Percentiles rank a stretch among this genome's conserved stretches.
These are phyloP conservation scores for Ceratina australensis DNA, from an alignment of 1,140 invertebrate species.

Conservation along the genomic window DNA sequence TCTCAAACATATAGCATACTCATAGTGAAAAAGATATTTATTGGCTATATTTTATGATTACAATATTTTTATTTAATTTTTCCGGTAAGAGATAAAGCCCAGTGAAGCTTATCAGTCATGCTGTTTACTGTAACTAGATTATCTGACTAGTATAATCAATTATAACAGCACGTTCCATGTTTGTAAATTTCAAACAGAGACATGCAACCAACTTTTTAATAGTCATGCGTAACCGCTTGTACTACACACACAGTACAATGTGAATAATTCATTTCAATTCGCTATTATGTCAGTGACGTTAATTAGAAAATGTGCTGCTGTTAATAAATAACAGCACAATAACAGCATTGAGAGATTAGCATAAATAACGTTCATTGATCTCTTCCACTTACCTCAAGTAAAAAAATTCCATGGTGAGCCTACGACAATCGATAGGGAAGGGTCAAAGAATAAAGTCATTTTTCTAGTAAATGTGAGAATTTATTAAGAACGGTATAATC, in stretches of 20 bases:
- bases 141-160: background rate
- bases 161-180: too few relatives aligned
- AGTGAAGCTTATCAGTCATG: background rate
- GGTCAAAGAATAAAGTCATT: background rate
- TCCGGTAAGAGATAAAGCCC: background rate
- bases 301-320: slow-evolving; percentile 26
- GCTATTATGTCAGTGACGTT: background rate
- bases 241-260: too few relatives aligned
- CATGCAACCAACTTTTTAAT: too few relatives aligned
- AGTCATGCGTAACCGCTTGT: too few relatives aligned
- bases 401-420: too few relatives aligned
- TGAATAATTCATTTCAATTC: background rate
- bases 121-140: background rate
- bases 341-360: background rate
- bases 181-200: too few relatives aligned
- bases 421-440: background rate
- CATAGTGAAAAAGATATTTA: background rate
- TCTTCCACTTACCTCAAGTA: background rate
- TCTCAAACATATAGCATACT: background rate
- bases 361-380: slow-evolving; percentile 17
- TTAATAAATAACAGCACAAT: background rate
- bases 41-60: too few relatives aligned
- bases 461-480: slow-evolving; percentile 56
- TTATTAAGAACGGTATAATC: slow-evolving; percentile 63
- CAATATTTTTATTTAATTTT: too few relatives aligned